Base-by-base conservation (phyloP, 1,140 invertebrate species). In the Cydia pomonella region DNA sequence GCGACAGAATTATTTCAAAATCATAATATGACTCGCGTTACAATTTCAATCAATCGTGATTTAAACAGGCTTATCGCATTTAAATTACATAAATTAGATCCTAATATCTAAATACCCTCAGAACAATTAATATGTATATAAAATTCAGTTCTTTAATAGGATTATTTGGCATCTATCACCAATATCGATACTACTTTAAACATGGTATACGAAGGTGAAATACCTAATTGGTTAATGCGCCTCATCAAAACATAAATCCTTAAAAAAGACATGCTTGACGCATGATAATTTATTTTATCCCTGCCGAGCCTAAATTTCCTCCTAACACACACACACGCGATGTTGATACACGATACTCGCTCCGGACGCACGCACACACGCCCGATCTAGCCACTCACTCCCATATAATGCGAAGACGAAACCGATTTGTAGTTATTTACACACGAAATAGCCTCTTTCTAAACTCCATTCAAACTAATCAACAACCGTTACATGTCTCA, bases 91-190 rank as follows among this genome's bases (percentile, higher is more conserved):
- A 90, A 90, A 90, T 90, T 87, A 90, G 85, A 75, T 79, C 79
- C 87, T 91, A 91, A 90, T 77, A 78, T 86, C 90, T 92, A 93
- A 87, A 89, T 93, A 93, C 91, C 91, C 91, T 93, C 92, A 92
- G 91, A 92, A 92, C 92, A 88, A 82, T 92, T 90, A 93, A 91
- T 91, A 91, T 89, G 88, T 92, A 93, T 93, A 93, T 89, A 93
- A 92, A 93, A 93, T 92, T 93, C 93, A 93, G 93, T 93, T 93
- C 93, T 93, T 93, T 93, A 93, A 90, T 91, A 93, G 89, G 88
- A 92, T 93, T 92, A 92, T 91, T 92, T 91, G 91, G 92, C 90
- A 91, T 90, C 86, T 89, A 91, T 92, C 89, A 89, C 91, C 90
- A 93, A 87, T 85, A 86, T 87, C 84, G 84, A 85, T 87, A 89